A percentile compares a stretch with the other conserved stretches of the same genome.
Evolutionary conservation across 2,888 invertebrate genomes (phyloP).

Genomic region (Seladonia tumulorum): DNA sequence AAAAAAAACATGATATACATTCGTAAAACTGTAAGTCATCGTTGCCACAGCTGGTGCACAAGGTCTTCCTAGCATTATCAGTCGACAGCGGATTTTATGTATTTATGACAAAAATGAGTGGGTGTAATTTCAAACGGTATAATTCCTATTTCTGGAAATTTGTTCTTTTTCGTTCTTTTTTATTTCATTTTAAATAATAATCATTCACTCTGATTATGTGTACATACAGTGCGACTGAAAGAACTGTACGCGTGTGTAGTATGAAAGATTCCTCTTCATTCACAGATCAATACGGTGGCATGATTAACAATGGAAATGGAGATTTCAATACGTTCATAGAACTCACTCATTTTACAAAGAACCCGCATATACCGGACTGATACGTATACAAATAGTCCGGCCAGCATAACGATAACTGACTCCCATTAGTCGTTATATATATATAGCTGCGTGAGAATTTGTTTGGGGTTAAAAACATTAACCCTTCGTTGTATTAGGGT

Average conservation of each 20-base stretch:
- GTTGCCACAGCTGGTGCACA: background rate
- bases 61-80: background rate
- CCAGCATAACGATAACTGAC: constrained; percentile 71
- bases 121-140: no score
- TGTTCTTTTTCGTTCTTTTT: background rate
- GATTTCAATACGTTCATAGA: constrained; percentile 40
- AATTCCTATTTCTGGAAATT: background rate
- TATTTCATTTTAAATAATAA: background rate
- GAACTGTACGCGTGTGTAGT: background rate
- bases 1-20: background rate
- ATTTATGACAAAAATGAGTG: no score
- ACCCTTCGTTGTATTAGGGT: constrained; percentile 61
- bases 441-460: constrained; percentile 78
- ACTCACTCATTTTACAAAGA: constrained; percentile 54
- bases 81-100: no score
- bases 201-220: background rate
- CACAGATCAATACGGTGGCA: constrained; percentile 14
- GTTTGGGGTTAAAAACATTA: constrained; percentile 77
- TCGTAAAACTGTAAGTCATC: constrained; percentile 16
- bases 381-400: constrained; percentile 54
- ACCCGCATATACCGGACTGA: constrained; percentile 72
- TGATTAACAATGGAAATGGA: constrained; percentile 35
- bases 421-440: constrained; percentile 69
- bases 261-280: constrained; percentile 24
- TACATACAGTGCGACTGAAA: background rate